Base-by-base conservation (phyloP, 2,797 vertebrate species). In the Pyrocephalus nanus region DNA sequence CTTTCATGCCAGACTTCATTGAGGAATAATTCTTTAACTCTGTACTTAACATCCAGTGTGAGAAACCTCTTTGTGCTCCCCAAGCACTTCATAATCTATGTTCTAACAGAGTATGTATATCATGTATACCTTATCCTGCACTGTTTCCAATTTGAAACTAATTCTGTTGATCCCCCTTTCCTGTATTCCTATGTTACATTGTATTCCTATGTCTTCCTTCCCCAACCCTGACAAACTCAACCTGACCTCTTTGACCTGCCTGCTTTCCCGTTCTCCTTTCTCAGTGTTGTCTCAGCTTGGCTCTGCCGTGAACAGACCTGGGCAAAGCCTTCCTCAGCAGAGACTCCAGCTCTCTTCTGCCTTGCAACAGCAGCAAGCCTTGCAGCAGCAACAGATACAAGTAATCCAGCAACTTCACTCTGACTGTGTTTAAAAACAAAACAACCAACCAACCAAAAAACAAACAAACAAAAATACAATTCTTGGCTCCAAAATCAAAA, bases 241-340 rank as follows among this genome's bases (percentile, higher is more conserved):
- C 86, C 79, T 74, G 73, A 96, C 96, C 86, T 92, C 96, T 96
- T 34, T 98, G 95, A 98, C 96, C 92, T 93, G 88, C 95, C 96
- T 94, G 96, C 97, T 97, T 90, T 97, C 97, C 96, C 96, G 88
- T 97, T 97, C 95, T 98, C 98, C 94, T 97, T 97, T 97, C 98
- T 96, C 98, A 99, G 99, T 99, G 98, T 98, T 99, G 98, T 99
- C 99, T 99, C 99, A 99, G 98, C 98, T 99, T 98, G 98, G 99
- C 98, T 99, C 99, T 99, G 99, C 99, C 83, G 97, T 98, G 98
- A 99, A 99, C 98, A 99, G 99, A 98, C 98, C 98, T 97, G 98
- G 98, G 98, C 98, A 98, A 98, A 98, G 98, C 98, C 98, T 98
- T 97, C 98, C 99, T 97, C 98, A 98, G 98, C 98, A 99, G 98